phyloP scores from a whole-genome alignment of 2,888 invertebrate genomes.

The Phrixothrix hirtus region DNA sequence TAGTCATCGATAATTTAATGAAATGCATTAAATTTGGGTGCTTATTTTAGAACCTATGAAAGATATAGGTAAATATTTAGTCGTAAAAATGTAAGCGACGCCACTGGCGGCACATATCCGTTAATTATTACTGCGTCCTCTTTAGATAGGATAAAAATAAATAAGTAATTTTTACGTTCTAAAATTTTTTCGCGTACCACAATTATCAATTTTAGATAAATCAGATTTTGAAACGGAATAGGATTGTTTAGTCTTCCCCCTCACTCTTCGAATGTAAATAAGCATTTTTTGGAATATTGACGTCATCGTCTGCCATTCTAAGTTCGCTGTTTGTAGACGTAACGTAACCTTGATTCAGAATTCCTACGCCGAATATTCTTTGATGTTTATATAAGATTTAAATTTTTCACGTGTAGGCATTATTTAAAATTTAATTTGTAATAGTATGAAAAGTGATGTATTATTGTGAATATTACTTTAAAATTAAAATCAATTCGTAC shows the following conservation, averaged over 20 bases:
- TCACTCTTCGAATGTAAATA: conserved; percentile 40
- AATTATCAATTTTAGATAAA: too few species aligned
- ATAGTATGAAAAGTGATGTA: background rate
- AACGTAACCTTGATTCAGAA: conserved; percentile 49
- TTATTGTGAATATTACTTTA: background rate
- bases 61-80: too few species aligned
- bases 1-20: too few species aligned
- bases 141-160: conserved; percentile 14
- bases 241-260: conserved; percentile 1
- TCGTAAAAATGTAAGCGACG: too few species aligned
- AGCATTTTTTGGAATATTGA: conserved; percentile 37
- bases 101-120: too few species aligned
- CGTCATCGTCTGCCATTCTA: conserved; percentile 42
- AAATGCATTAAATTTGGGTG: too few species aligned
- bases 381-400: conserved; percentile 19
- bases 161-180: conserved; percentile 6
- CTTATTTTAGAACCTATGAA: too few species aligned
- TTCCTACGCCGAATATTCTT: conserved; percentile 39
- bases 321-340: conserved; percentile 39
- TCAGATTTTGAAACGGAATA: too few species aligned
- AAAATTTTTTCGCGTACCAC: too few species aligned
- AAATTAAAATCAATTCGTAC: conserved; percentile 3
- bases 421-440: background rate
- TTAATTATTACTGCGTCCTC: conserved; percentile 4
- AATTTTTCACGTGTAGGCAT: background rate